Base-by-base conservation (phyloP, 2,888 invertebrate species). In the Hesperia comma region DNA sequence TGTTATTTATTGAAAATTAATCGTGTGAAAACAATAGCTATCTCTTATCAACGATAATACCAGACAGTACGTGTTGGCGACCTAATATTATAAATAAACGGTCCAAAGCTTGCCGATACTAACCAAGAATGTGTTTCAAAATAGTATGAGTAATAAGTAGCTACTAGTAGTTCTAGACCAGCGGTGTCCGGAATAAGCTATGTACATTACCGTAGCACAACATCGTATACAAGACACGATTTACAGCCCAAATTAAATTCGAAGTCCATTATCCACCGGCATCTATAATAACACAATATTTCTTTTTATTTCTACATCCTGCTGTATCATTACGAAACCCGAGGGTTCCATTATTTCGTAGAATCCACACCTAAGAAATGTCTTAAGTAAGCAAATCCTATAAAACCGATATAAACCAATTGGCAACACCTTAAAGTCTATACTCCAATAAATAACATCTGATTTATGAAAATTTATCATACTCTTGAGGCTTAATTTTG, bases 391-490 rank as follows among this genome's bases (percentile, higher is more conserved):
- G 77, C 80, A 82, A 84, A 84, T 82, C 80, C 77, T 70, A 74
- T 82, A 84, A 86, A 82, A 83, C 77, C 77, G 85, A 90, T 87
- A 80, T 85, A 88, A 87, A 90, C 91, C 90, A 79, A 87, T 88
- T 83, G 81, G 79, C 86, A 87, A 87, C 87, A 90, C 86, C 85
- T 87, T 92, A 90, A 85, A 92, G 92, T 92, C 86, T 79, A 92
- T 86, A 90, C 86, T 92, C 82, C 89, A 85, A 89, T 91, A 91
- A 92, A 92, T 90, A 88, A 88, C 81, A 76, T 79, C 84, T 90
- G 92, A 92, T 92, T 91, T 92, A 92, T 92, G 90, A 90, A 90
- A 92, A 90, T 90, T 87, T 92, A 92, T 91, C 90, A 88, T 89
- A 87, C 86, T 88, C 87, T 87, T 90, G 90, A 89, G 86, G 88